phyloP scores from a whole-genome alignment of 2,888 invertebrate species.

The Boloria euphrosyne region DNA sequence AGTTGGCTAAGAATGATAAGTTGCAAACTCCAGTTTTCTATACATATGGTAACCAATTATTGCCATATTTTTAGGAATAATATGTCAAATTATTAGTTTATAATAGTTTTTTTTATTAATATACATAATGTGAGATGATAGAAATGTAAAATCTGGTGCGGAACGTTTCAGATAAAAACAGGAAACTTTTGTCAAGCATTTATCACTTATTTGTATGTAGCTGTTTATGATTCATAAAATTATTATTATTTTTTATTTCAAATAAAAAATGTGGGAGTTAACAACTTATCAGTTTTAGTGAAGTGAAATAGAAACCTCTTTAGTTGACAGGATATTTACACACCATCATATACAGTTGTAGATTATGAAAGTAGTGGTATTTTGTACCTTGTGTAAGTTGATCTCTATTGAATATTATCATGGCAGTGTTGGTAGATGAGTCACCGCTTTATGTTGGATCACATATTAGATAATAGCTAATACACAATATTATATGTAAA shows the following conservation, averaged over 20 bases:
- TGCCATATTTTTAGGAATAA: neutral
- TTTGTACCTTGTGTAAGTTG: conserved; percentile 45
- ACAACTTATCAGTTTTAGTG: conserved; percentile 16
- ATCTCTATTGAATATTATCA: conserved; percentile 44
- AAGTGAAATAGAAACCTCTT: conserved; percentile 42
- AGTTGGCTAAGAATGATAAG: conserved; percentile 13
- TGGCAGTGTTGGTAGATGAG: conserved; percentile 35
- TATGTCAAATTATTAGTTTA: conserved; percentile 1
- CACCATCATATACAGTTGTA: conserved; percentile 37
- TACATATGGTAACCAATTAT: neutral
- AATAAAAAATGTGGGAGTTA: neutral
- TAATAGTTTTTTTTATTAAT: neutral
- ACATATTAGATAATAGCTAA: conserved; percentile 1
- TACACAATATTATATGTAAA: neutral
- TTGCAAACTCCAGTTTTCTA: conserved; percentile 3
- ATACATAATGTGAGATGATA: neutral
- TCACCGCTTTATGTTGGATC: conserved; percentile 6
- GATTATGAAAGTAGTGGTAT: conserved; percentile 43
- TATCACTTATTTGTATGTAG: too few relatives aligned
- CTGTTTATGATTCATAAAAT: too few relatives aligned
- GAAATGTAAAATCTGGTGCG: neutral
- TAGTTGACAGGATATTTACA: conserved; percentile 41
- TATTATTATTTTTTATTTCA: neutral
- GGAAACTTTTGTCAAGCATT: too few relatives aligned
- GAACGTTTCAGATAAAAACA: too few relatives aligned